Evolutionary conservation across 2,888 invertebrate genomes (phyloP).

Genomic region (Lepetodrilus schrolli): DNA sequence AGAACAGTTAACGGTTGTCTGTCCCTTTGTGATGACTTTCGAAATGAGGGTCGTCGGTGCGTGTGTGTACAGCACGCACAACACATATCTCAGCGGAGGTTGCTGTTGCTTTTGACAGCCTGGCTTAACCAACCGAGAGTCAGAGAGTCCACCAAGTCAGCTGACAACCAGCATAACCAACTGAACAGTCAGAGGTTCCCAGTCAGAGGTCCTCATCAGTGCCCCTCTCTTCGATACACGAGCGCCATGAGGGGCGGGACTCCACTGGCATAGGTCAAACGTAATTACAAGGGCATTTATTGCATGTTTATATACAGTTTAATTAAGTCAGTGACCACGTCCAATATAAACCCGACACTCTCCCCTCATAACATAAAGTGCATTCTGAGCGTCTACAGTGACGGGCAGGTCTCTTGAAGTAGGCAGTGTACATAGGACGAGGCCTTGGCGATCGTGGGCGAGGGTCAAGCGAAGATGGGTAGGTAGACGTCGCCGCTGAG

Average conservation of each 20-base stretch:
- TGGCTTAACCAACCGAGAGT: no score
- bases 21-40: no score
- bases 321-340: not conserved
- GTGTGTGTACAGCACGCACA: no score
- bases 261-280: not conserved
- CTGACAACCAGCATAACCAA: no score
- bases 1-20: no score
- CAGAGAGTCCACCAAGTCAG: no score
- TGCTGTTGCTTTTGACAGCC: no score
- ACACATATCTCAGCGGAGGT: no score
- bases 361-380: not conserved
- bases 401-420: not conserved
- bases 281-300: slow-evolving; percentile 6
- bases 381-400: not conserved
- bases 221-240: no score
- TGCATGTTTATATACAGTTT: slow-evolving; percentile 1
- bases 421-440: not conserved
- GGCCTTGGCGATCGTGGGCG: not conserved
- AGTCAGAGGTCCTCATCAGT: no score
- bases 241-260: not conserved
- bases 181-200: no score
- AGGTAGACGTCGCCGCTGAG: not conserved
- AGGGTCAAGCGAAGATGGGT: not conserved
- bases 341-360: not conserved
- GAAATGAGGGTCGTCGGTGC: no score